These are phyloP conservation scores for Apistogramma diplotaenia DNA, from an alignment of 2,113 vertebrate species.

Conservation along the genomic window DNA sequence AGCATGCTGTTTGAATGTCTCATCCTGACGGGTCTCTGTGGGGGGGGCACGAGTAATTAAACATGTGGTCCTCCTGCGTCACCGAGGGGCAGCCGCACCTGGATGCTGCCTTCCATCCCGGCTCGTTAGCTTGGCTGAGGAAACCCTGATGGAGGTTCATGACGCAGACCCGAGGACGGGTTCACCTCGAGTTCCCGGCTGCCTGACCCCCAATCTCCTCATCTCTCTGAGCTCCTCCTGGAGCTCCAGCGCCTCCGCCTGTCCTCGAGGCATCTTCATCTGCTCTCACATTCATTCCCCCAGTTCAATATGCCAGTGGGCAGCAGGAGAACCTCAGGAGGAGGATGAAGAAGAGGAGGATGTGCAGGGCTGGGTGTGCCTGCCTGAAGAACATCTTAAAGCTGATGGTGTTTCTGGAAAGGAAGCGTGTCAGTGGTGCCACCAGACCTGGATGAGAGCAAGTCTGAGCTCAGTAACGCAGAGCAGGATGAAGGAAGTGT, in stretches of 20 bases:
- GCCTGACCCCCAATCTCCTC: not conserved
- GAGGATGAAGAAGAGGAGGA: not conserved
- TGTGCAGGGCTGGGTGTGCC: not conserved
- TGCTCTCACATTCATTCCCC: not conserved
- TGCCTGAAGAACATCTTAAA: not conserved
- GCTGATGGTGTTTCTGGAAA: not conserved
- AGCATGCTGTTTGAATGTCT: no score
- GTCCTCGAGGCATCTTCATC: not conserved
- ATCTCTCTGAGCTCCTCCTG: not conserved
- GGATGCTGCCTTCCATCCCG: constrained; percentile 28
- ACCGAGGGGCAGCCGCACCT: no score
- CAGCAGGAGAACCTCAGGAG: not conserved
- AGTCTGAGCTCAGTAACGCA: no score
- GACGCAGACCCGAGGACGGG: not conserved
- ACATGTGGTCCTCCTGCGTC: no score
- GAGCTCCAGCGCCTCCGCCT: not conserved
- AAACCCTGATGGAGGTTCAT: not conserved
- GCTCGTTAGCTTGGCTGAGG: constrained; percentile 12
- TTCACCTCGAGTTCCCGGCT: not conserved
- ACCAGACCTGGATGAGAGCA: not conserved
- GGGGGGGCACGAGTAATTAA: no score
- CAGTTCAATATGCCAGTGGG: not conserved
- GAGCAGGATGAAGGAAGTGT: no score
- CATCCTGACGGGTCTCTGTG: no score
- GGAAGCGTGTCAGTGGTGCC: no score